Percentiles rank a stretch among this genome's conserved stretches.
phyloP scores from a whole-genome alignment of 2,797 vertebrate genomes.

The Vultur gryphus region DNA sequence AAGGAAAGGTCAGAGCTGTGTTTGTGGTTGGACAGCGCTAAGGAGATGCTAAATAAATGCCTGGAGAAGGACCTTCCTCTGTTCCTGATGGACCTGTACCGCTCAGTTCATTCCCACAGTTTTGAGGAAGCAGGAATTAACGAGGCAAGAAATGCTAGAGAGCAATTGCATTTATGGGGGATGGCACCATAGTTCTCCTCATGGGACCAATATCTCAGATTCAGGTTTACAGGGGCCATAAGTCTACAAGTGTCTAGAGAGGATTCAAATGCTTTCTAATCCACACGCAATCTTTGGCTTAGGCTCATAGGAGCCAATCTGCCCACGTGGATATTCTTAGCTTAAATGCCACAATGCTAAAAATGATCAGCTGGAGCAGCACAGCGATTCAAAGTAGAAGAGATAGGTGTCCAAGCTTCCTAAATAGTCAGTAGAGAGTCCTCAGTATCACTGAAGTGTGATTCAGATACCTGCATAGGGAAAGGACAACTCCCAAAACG shows the following conservation, averaged over 20 bases:
- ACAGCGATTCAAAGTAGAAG: not conserved
- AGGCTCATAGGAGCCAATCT: not conserved
- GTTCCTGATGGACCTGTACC: rapidly evolving
- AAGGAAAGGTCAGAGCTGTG: not conserved
- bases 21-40: not conserved
- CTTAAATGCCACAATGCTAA: not conserved
- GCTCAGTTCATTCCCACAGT: not conserved
- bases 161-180: not conserved
- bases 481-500: not conserved
- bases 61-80: not conserved
- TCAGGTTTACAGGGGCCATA: not conserved
- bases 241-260: not conserved
- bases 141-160: not conserved
- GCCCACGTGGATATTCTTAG: not conserved
- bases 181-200: not conserved
- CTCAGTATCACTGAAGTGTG: not conserved
- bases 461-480: not conserved
- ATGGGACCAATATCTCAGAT: not conserved
- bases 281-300: not conserved
- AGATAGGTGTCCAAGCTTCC: not conserved
- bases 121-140: not conserved
- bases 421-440: not conserved
- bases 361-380: not conserved
- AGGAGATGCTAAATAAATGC: not conserved
- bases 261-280: not conserved